A percentile compares a stretch with the other conserved stretches of the same genome.
Evolutionary conservation across 2,113 vertebrate genomes (phyloP).

Genomic region (Barnardius zonarius): DNA sequence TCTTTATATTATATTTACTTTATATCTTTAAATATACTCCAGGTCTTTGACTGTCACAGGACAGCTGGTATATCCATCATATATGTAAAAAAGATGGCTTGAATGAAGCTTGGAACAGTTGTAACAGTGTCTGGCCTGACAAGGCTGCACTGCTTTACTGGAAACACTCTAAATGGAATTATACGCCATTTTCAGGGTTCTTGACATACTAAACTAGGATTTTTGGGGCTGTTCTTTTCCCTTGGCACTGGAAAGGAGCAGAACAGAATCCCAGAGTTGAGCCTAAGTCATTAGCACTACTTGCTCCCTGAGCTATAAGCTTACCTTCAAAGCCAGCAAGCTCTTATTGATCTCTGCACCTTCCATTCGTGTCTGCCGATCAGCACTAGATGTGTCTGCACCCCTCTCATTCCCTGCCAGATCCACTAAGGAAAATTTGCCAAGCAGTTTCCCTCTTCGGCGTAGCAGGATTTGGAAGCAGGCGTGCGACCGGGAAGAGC

Average conservation of each 20-base stretch:
- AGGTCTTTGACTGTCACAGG: neutral
- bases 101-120: neutral
- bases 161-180: neutral
- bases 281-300: neutral
- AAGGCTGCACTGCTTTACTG: neutral
- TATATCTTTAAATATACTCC: neutral
- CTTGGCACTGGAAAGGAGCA: neutral
- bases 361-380: conserved; percentile 89
- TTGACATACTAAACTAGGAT: neutral
- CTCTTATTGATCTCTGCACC: conserved; percentile 96
- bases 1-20: neutral
- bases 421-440: conserved; percentile 95
- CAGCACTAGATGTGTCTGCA: conserved; percentile 86
- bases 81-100: neutral
- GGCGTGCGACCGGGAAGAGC: conserved; percentile 94
- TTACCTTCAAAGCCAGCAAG: conserved; percentile 94
- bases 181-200: neutral
- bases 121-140: neutral
- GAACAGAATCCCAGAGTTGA: neutral
- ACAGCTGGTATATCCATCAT: neutral
- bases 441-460: conserved; percentile 77
- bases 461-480: conserved; percentile 92
- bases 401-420: conserved; percentile 97
- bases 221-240: neutral
- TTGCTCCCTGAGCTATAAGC: neutral